Percentiles rank a stretch among this genome's conserved stretches.
Conservation (phyloP, 1,140 invertebrate genomes). For the Brachionus asplanchnoidis region DNA sequence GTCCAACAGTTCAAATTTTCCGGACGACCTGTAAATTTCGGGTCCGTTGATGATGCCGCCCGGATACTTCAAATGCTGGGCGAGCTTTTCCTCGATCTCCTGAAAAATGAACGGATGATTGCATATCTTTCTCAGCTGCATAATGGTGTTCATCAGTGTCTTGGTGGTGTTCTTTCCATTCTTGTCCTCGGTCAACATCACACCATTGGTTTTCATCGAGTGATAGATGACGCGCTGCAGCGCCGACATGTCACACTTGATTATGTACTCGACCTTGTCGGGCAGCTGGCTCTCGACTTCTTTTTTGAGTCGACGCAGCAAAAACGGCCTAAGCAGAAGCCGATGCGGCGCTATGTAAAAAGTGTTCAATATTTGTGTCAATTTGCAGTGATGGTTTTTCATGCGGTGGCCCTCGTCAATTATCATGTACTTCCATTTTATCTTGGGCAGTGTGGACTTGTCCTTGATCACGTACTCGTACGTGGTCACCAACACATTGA, state of each 20-base stretch:
- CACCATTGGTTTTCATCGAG: conserved; percentile 94
- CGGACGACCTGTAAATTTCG: conserved; percentile 84
- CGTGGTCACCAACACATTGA: conserved; percentile 60
- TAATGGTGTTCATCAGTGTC: conserved; percentile 98
- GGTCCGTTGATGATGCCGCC: conserved; percentile 63
- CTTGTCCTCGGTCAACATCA: conserved; percentile 72
- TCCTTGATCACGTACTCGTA: conserved; percentile 73
- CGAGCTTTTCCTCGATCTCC: conserved; percentile 94
- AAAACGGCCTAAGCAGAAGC: conserved; percentile 85
- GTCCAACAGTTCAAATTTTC: conserved; percentile 97
- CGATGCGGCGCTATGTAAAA: conserved; percentile 92
- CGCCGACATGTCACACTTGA: conserved; percentile 97
- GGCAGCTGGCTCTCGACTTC: conserved; percentile 97
- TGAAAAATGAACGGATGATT: conserved; percentile 99
- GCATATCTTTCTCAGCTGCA: conserved; percentile 92
- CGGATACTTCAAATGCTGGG: conserved; percentile 63
- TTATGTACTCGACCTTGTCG: conserved; percentile 96
- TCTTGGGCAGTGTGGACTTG: conserved; percentile 87
- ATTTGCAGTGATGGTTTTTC: conserved; percentile 99
- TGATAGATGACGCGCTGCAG: conserved; percentile 84
- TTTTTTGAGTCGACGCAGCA: conserved; percentile 89
- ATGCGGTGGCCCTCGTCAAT: conserved; percentile 99
- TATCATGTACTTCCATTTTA: conserved; percentile 96
- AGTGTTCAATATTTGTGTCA: conserved; percentile 88
- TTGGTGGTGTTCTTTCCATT: conserved; percentile 84